A percentile compares a stretch with the other conserved stretches of the same genome.
phyloP scores from a whole-genome alignment of 2,113 vertebrate genomes.

The Aegithalos caudatus region DNA sequence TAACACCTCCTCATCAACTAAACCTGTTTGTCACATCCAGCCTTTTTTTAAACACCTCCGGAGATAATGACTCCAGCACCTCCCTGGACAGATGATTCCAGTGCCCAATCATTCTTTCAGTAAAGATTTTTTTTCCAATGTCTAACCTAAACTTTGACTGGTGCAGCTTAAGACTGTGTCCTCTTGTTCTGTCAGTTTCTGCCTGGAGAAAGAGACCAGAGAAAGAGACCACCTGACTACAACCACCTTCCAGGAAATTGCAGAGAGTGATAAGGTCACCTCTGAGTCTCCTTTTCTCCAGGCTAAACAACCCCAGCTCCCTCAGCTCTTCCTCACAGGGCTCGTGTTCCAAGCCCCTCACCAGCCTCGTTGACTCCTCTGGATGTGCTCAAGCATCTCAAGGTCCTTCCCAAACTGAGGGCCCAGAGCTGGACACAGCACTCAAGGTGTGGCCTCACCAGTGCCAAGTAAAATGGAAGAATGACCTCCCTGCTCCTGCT shows the following conservation, averaged over 20 bases:
- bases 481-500: neutral
- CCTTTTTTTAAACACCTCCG: neutral
- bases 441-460: neutral
- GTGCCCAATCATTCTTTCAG: neutral
- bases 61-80: neutral
- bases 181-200: rapidly evolving
- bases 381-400: rapidly evolving
- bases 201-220: neutral
- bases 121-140: neutral
- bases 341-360: neutral
- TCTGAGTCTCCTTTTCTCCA: neutral
- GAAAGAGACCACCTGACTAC: neutral
- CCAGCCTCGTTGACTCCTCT: neutral
- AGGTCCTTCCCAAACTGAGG: neutral
- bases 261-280: neutral
- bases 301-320: neutral
- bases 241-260: rapidly evolving
- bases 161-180: neutral
- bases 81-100: neutral
- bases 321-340: rapidly evolving
- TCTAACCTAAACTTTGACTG: neutral
- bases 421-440: neutral
- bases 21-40: neutral
- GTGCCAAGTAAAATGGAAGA: rapidly evolving
- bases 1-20: no score